Base-by-base conservation (phyloP, 2,113 vertebrate genomes). In the Leucopsar rothschildi region DNA sequence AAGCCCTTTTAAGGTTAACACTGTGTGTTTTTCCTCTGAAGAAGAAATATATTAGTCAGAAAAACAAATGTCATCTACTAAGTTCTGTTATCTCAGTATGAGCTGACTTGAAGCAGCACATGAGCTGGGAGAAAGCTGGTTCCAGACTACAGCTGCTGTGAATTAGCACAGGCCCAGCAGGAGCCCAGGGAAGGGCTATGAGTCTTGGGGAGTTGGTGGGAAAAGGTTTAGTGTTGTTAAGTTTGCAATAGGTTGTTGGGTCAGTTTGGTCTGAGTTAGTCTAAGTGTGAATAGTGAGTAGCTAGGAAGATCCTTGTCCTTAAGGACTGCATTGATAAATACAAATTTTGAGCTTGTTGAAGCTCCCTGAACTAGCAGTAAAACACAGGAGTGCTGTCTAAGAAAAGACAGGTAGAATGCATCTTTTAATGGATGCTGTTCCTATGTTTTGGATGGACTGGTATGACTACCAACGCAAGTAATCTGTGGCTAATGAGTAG, bases 51-150 rank as follows among this genome's bases (percentile, higher is more conserved):
- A 21, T 39, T 50, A 5, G 2, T 72, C 42, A 82, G 71, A 61
- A 88, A 75, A 95, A 65, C 8, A n/a, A 64, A 29, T n/a, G 18
- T 16, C 6, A 45, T 60, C 31, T 69, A 25, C 57, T 85, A 65
- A 93, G 17, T 64, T 90, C 37, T 75, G 22, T 69, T 89, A 44
- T 66, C 52, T 92, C 37, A 42, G 39, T 55, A 31, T 49, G 35
- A 84, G 29, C 35, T 68, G 82, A 72, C 22, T n/a, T 72, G 25
- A 73, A 83, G 47, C 27, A 86, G 40, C 16, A 52, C 59, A 80
- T 85, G 88, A 86, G 25, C 75, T 95, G 85, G 24, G 71, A 72
- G 55, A 82, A 69, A 49, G 53, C 37, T 82, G 22, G 15, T 45
- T 93, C 61, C 20, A 76, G 53, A 57, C 28, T 57, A 15, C 70